Percentiles rank a stretch among this genome's conserved stretches.
Evolutionary conservation across 2,888 invertebrate species (phyloP).

Genomic region (Enchytraeus crypticus): DNA sequence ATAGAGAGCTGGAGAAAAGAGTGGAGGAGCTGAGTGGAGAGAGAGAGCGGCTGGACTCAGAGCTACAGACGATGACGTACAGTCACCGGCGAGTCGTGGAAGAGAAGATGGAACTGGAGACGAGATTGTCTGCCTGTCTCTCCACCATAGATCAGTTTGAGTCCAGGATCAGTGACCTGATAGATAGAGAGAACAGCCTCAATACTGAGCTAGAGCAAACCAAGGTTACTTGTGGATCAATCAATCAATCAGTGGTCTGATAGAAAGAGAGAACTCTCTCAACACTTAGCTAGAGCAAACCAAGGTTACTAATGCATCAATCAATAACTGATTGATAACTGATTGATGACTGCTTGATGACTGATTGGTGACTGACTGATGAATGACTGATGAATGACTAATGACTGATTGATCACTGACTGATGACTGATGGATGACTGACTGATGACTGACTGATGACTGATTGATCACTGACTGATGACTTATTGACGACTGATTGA

Average conservation of each 20-base stretch:
- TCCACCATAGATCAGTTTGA: slow-evolving; percentile 3
- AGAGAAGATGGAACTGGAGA: background rate
- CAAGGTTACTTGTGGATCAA: too few species aligned
- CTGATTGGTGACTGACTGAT: too few species aligned
- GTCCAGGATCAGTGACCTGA: slow-evolving; percentile 7
- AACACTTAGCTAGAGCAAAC: slow-evolving; percentile 15
- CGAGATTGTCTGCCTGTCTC: background rate
- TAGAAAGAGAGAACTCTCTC: slow-evolving; percentile 20
- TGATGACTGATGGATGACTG: too few species aligned
- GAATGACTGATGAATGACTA: too few species aligned
- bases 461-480: too few species aligned
- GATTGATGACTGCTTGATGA: too few species aligned
- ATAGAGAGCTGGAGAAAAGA: background rate
- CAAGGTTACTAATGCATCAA: too few species aligned
- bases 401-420: too few species aligned
- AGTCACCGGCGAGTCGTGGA: background rate
- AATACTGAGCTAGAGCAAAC: slow-evolving; percentile 14
- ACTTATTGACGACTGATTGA: too few species aligned
- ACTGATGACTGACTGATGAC: too few species aligned
- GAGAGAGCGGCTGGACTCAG: background rate
- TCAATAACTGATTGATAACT: too few species aligned
- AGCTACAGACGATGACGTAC: background rate
- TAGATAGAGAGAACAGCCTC: slow-evolving; percentile 20
- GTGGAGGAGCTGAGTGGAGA: slow-evolving; percentile 1
- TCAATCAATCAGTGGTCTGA: slow-evolving; percentile 11